phyloP scores from a whole-genome alignment of 2,797 vertebrate genomes.

The Chiroxiphia lanceolata region DNA sequence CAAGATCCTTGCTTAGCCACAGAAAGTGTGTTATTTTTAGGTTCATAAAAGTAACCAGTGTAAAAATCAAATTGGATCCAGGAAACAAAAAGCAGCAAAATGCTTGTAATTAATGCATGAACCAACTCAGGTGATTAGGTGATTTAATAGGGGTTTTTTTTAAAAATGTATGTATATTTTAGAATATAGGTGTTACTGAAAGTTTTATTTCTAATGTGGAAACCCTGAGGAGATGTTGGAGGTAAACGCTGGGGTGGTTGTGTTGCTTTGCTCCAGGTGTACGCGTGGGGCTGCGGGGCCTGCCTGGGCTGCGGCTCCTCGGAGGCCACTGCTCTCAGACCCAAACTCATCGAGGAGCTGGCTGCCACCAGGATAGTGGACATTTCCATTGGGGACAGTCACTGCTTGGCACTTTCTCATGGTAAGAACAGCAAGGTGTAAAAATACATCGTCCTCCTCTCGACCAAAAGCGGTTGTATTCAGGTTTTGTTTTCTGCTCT shows the following conservation, averaged over 20 bases:
- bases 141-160: not conserved
- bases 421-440: constrained; percentile 66
- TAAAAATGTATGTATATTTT: not conserved
- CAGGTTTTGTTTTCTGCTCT: constrained; percentile 14
- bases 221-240: not conserved
- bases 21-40: not conserved
- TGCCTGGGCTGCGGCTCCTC: constrained; percentile 84
- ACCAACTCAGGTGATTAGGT: not conserved
- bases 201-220: not conserved
- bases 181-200: not conserved
- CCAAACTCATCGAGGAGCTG: constrained; percentile 82
- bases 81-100: not conserved
- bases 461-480: not conserved
- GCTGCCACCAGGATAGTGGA: constrained; percentile 84
- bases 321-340: constrained; percentile 82
- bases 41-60: not conserved
- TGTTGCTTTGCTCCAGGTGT: constrained; percentile 73
- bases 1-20: not conserved
- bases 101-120: not conserved
- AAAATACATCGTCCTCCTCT: not conserved
- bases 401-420: constrained; percentile 84
- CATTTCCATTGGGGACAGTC: constrained; percentile 84
- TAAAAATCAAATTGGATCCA: not conserved
- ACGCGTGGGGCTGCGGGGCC: constrained; percentile 84
- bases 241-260: not conserved